Evolutionary conservation across 2,888 invertebrate species (phyloP).

Genomic region (Morpho helenor): DNA sequence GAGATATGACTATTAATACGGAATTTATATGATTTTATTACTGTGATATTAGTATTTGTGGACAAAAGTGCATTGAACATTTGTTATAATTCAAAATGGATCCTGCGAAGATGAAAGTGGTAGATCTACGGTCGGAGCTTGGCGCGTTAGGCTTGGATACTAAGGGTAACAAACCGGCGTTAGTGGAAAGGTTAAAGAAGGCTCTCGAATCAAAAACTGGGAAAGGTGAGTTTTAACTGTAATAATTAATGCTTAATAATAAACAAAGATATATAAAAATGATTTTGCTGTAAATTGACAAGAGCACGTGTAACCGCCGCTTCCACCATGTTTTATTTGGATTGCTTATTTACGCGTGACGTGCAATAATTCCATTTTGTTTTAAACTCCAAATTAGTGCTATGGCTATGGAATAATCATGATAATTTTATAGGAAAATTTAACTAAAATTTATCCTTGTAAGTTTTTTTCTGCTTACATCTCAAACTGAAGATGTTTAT

Average conservation of each 20-base stretch:
- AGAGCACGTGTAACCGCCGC: slow-evolving; percentile 31
- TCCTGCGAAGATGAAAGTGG: slow-evolving; percentile 94
- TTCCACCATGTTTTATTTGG: slow-evolving; percentile 33
- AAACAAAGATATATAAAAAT: background rate
- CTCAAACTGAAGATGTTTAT: too few species aligned
- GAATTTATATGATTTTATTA: slow-evolving; percentile 32
- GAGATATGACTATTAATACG: slow-evolving; percentile 52
- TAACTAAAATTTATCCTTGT: background rate
- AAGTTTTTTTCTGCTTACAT: too few species aligned
- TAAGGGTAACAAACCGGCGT: slow-evolving; percentile 95
- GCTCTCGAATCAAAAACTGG: slow-evolving; percentile 86
- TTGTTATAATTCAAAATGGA: slow-evolving; percentile 74
- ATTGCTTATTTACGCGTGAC: slow-evolving; percentile 23
- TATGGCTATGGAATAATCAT: background rate
- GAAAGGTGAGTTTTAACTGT: slow-evolving; percentile 51
- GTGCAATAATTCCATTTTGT: slow-evolving; percentile 8
- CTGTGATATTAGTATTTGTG: slow-evolving; percentile 35
- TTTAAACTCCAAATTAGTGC: background rate
- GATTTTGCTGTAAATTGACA: slow-evolving; percentile 11
- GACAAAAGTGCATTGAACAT: slow-evolving; percentile 26
- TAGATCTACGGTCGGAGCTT: slow-evolving; percentile 93
- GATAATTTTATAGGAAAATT: background rate
- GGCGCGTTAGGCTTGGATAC: slow-evolving; percentile 92
- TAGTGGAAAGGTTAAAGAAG: slow-evolving; percentile 92
- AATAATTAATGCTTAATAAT: background rate